Percentiles rank a stretch among this genome's conserved stretches.
phyloP scores from a whole-genome alignment of 2,113 vertebrate species.

The Nestor notabilis region DNA sequence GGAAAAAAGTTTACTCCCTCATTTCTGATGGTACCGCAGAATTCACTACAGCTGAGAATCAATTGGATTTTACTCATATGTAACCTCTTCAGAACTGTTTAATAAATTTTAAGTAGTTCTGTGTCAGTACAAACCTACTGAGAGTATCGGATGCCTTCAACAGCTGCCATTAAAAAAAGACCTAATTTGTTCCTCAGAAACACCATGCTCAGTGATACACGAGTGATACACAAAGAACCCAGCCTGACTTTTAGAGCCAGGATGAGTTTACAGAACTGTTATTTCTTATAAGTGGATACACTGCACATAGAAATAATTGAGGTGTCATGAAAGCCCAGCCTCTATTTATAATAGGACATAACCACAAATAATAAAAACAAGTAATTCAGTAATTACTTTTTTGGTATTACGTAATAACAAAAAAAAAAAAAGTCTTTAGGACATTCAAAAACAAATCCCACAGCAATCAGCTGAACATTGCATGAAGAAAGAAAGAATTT shows the following conservation, averaged over 20 bases:
- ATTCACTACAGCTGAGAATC: neutral
- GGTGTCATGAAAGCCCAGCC: neutral
- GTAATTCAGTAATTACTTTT: neutral
- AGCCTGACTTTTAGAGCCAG: neutral
- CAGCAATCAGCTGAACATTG: neutral
- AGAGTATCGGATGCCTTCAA: neutral
- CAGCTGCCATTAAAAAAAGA: neutral
- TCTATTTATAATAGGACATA: neutral
- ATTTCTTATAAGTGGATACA: neutral
- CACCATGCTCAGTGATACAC: neutral
- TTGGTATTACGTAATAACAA: neutral
- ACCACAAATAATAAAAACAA: neutral
- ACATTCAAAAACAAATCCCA: neutral
- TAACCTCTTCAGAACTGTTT: neutral
- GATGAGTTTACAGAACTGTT: neutral
- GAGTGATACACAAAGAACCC: neutral
- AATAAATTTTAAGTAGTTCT: neutral
- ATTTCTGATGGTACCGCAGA: neutral
- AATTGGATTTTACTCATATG: neutral
- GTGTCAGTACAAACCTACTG: neutral
- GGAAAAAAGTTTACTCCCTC: neutral
- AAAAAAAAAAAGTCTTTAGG: neutral
- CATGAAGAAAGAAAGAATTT: slow-evolving; percentile 9
- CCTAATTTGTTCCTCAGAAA: neutral
- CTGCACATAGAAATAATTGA: neutral